Conservation (phyloP, 2,888 invertebrate species). For the Coleophora deauratella region DNA sequence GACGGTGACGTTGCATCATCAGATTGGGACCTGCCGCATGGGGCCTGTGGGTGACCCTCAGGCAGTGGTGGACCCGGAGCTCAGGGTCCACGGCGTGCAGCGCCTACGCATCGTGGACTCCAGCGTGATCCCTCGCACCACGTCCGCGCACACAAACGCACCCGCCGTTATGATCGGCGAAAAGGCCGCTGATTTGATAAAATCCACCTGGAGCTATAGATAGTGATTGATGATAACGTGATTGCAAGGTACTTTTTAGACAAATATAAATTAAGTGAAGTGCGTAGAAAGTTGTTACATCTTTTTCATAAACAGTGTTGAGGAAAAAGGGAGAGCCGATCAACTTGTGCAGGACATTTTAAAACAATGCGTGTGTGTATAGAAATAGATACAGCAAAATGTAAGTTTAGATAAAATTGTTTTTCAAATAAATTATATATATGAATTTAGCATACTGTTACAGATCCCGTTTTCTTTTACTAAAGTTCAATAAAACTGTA, state of each 20-base stretch:
- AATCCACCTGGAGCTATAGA: slow-evolving; percentile 49
- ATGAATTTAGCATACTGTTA: too few relatives aligned
- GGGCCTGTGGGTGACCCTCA: slow-evolving; percentile 72
- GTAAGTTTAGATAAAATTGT: too few relatives aligned
- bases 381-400: too few relatives aligned
- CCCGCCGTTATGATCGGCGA: slow-evolving; percentile 74
- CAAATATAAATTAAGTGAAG: background rate
- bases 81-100: slow-evolving; percentile 62
- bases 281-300: background rate
- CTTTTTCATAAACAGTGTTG: background rate
- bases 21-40: slow-evolving; percentile 79
- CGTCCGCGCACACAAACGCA: slow-evolving; percentile 70
- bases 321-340: background rate
- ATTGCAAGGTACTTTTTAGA: background rate
- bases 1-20: slow-evolving; percentile 77
- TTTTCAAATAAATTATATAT: too few relatives aligned
- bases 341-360: too few relatives aligned
- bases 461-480: too few relatives aligned
- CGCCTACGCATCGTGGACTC: slow-evolving; percentile 69
- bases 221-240: background rate
- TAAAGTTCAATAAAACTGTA: too few relatives aligned
- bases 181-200: slow-evolving; percentile 72
- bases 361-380: too few relatives aligned
- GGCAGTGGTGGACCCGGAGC: slow-evolving; percentile 77
- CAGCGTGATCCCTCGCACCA: slow-evolving; percentile 69